Evolutionary conservation across 2,797 vertebrate genomes (phyloP).

Genomic region (Cirrhinus molitorella): DNA sequence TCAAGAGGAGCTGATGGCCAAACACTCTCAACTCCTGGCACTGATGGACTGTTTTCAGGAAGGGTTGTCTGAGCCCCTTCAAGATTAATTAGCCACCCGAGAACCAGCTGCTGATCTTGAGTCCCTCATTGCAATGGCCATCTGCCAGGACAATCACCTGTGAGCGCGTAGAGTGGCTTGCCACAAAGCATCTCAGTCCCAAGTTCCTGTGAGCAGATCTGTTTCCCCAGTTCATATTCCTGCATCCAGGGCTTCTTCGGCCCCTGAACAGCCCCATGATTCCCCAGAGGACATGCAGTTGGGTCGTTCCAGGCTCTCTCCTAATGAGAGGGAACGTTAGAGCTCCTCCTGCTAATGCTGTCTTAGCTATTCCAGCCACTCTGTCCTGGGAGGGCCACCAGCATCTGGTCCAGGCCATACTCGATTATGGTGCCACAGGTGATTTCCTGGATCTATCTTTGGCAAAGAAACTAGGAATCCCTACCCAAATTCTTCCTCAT

Average conservation of each 20-base stretch:
- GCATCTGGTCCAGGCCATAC: background rate
- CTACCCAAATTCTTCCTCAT: background rate
- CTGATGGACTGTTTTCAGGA: no score
- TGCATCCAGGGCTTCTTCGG: no score
- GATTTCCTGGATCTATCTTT: background rate
- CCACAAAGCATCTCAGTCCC: no score
- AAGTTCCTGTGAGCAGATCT: background rate
- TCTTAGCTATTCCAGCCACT: background rate
- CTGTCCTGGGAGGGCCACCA: background rate
- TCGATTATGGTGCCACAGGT: background rate
- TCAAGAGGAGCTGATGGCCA: background rate
- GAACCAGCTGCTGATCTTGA: no score
- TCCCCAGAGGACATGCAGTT: no score
- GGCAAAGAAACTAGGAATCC: background rate
- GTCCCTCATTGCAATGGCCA: no score
- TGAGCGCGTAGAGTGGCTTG: no score
- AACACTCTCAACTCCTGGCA: background rate
- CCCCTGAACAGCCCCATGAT: no score
- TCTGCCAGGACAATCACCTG: no score
- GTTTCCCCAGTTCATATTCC: no score
- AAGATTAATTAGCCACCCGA: no score
- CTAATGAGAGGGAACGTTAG: background rate
- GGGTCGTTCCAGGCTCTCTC: background rate
- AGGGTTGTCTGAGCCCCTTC: no score
- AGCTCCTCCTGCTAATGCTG: background rate